These are phyloP conservation scores for Diplazon laetatorius DNA, from an alignment of 2,888 invertebrate species.

Conservation along the genomic window DNA sequence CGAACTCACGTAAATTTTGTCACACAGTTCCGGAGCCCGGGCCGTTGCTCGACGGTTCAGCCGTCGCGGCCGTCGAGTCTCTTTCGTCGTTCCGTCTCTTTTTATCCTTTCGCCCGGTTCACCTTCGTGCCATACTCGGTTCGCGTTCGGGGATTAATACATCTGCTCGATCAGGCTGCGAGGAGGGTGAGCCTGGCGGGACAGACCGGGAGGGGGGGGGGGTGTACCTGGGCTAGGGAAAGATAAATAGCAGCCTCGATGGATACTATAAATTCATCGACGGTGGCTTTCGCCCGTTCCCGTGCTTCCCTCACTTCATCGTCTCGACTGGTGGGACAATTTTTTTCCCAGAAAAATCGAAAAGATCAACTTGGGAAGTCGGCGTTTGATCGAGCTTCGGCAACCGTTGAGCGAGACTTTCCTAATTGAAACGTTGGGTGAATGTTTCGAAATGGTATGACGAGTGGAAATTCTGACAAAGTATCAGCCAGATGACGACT, in stretches of 20 bases:
- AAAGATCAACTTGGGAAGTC: neutral
- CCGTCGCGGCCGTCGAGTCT: slow-evolving; percentile 13
- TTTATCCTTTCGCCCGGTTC: neutral
- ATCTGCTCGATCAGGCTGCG: slow-evolving; percentile 47
- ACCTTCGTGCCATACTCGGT: slow-evolving; percentile 15
- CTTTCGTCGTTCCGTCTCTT: neutral
- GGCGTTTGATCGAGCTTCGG: neutral
- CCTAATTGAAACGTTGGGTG: slow-evolving; percentile 2
- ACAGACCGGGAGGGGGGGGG: slow-evolving; percentile 25
- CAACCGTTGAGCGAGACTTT: neutral
- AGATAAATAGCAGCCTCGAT: slow-evolving; percentile 50
- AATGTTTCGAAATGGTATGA: neutral
- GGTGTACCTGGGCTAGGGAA: slow-evolving; percentile 18
- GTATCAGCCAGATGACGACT: too few species aligned
- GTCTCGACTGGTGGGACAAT: neutral
- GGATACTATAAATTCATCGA: slow-evolving; percentile 57
- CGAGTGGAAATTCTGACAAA: too few species aligned
- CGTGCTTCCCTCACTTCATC: neutral
- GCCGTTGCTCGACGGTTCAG: slow-evolving; percentile 31
- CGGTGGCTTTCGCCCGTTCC: neutral
- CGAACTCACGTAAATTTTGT: slow-evolving; percentile 53
- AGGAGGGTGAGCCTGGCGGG: slow-evolving; percentile 30
- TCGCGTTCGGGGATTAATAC: slow-evolving; percentile 57
- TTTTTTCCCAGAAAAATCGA: slow-evolving; percentile 19
- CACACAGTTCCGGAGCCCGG: slow-evolving; percentile 8